phyloP scores from a whole-genome alignment of 1,140 invertebrate species.

The Drosophila suzukii region DNA sequence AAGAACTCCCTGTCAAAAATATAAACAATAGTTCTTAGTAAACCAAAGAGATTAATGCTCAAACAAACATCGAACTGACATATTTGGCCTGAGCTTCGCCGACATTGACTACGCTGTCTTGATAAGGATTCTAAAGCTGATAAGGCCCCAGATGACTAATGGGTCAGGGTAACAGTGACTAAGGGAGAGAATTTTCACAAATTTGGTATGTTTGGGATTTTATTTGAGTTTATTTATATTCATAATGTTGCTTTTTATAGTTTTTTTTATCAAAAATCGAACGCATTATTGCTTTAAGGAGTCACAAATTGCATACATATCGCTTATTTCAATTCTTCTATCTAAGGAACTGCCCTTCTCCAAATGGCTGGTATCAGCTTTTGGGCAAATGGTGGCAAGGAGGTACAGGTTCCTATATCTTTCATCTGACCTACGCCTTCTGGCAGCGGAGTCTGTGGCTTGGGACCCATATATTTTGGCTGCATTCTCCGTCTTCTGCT shows the following conservation, averaged over 20 bases:
- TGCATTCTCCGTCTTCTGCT: not conserved
- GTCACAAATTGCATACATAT: constrained; percentile 18
- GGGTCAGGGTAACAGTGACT: not conserved
- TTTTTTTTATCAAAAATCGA: too few relatives aligned
- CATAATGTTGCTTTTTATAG: too few relatives aligned
- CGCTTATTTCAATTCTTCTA: constrained; percentile 1
- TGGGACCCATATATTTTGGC: not conserved
- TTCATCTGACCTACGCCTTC: not conserved
- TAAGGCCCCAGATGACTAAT: constrained; percentile 23
- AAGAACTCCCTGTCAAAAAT: too few relatives aligned
- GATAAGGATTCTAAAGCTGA: constrained; percentile 22
- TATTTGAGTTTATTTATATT: constrained; percentile 10
- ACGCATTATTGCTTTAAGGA: not conserved
- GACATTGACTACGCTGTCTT: constrained; percentile 31
- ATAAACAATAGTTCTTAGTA: not conserved
- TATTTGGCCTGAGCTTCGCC: constrained; percentile 6
- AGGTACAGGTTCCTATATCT: constrained; percentile 4
- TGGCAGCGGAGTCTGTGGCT: not conserved
- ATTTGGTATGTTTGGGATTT: not conserved
- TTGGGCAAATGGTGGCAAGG: constrained; percentile 21
- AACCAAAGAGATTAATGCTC: not conserved
- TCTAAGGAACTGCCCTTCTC: not conserved
- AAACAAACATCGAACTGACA: constrained; percentile 14
- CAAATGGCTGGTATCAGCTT: not conserved
- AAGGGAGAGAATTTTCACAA: not conserved